Evolutionary conservation across 2,888 invertebrate species (phyloP).

Genomic region (Zele albiditarsus): DNA sequence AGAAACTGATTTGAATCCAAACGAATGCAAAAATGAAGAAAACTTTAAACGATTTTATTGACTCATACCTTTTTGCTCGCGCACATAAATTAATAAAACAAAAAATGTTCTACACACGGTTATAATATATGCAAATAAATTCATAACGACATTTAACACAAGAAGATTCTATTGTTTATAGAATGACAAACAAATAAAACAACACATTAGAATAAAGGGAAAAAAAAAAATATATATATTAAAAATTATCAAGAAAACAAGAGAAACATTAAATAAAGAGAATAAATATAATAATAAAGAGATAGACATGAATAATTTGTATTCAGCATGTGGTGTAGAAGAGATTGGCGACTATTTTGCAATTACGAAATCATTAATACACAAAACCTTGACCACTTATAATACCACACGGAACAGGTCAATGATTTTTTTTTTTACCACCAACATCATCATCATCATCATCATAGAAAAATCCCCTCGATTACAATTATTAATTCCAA

Average conservation of each 20-base stretch:
- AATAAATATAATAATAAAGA: too few species aligned
- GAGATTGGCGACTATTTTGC: slow-evolving; percentile 47
- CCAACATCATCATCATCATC: background rate
- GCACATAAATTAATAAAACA: too few species aligned
- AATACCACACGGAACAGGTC: slow-evolving; percentile 57
- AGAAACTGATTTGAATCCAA: background rate
- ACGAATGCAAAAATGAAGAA: too few species aligned
- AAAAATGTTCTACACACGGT: too few species aligned
- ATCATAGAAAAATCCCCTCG: too few species aligned
- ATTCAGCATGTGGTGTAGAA: slow-evolving; percentile 60
- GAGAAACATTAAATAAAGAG: background rate
- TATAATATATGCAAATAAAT: too few species aligned
- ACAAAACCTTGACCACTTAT: slow-evolving; percentile 67
- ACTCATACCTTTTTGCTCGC: too few species aligned
- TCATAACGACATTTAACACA: too few species aligned
- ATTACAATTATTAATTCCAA: too few species aligned
- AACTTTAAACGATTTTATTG: background rate
- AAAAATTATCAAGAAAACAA: background rate
- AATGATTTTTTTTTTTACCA: slow-evolving; percentile 29
- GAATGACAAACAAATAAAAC: background rate
- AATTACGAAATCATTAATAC: slow-evolving; percentile 63
- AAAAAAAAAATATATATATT: background rate
- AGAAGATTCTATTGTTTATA: too few species aligned
- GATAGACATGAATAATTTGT: slow-evolving; percentile 52
- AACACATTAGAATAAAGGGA: background rate